Evolutionary conservation across 53 echinoderm and acorn worm species (phyloP).

Genomic region (Henricia sp.): DNA sequence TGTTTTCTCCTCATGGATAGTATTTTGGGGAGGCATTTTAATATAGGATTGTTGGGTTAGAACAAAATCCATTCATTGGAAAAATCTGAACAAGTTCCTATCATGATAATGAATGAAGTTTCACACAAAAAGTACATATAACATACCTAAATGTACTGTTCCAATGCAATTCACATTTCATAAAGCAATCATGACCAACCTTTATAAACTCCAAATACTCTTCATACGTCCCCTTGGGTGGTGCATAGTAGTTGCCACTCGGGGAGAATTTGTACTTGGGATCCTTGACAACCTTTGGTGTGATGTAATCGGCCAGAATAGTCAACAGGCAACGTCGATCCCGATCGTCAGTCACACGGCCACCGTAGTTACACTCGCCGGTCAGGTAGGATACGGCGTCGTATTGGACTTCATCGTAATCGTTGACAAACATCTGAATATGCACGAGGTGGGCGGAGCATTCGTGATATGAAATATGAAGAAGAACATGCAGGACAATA

Average conservation of each 20-base stretch:
- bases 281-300: constrained; percentile 75
- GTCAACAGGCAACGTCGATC: constrained; percentile 91
- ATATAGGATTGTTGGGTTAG: no score
- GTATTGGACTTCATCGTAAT: constrained; percentile 94
- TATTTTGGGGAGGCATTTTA: no score
- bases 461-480: not conserved
- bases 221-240: constrained; percentile 90
- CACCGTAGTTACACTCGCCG: constrained; percentile 98
- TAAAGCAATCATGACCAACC: no score
- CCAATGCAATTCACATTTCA: no score
- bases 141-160: no score
- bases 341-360: constrained; percentile 93
- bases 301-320: constrained; percentile 95
- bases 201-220: constrained; percentile 97
- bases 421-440: constrained; percentile 95
- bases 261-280: constrained; percentile 98
- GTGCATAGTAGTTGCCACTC: constrained; percentile 85
- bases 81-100: no score
- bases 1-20: no score
- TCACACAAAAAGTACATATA: no score
- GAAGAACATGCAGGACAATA: not conserved
- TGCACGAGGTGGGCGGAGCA: not conserved
- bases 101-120: not conserved
- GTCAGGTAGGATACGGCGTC: constrained; percentile 97
- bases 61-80: no score